Conservation (phyloP, 2,888 invertebrate species). For the Steinernema hermaphroditum region DNA sequence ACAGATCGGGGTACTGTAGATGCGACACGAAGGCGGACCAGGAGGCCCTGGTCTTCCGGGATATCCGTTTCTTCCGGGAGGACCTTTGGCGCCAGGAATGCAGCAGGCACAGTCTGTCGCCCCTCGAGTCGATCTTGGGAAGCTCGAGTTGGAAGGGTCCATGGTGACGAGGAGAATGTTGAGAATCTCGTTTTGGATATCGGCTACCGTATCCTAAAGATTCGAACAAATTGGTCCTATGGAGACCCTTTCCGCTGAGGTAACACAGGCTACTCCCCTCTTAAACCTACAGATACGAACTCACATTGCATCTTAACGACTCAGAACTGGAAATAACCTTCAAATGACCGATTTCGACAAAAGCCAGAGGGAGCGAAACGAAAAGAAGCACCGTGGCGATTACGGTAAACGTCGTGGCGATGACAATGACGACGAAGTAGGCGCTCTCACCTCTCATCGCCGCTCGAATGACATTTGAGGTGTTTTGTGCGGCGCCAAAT, state of each 20-base stretch:
- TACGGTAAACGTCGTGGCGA: conserved; percentile 5
- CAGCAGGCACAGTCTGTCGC: neutral
- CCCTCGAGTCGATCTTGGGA: neutral
- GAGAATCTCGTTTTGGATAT: conserved; percentile 13
- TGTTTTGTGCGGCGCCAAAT: conserved; percentile 7
- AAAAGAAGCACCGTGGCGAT: conserved; percentile 1
- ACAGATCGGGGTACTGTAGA: conserved; percentile 1
- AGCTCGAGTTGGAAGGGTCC: neutral
- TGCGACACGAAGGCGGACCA: neutral
- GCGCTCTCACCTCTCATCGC: conserved; percentile 16
- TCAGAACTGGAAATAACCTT: neutral
- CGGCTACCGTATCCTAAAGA: conserved; percentile 3
- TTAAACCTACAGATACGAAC: neutral
- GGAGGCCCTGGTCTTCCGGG: neutral
- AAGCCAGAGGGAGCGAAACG: neutral
- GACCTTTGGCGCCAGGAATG: neutral
- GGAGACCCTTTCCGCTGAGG: too few species aligned
- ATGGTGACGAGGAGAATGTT: neutral
- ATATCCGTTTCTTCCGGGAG: neutral
- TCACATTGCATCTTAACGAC: neutral
- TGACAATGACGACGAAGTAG: conserved; percentile 16
- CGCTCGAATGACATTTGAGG: conserved; percentile 21
- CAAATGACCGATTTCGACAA: neutral
- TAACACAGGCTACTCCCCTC: too few species aligned
- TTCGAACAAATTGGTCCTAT: too few species aligned